Evolutionary conservation across 2,888 invertebrate genomes (phyloP), one percentile per base, ranked within the genome.

Genomic region (Thymelicus sylvestris): DNA sequence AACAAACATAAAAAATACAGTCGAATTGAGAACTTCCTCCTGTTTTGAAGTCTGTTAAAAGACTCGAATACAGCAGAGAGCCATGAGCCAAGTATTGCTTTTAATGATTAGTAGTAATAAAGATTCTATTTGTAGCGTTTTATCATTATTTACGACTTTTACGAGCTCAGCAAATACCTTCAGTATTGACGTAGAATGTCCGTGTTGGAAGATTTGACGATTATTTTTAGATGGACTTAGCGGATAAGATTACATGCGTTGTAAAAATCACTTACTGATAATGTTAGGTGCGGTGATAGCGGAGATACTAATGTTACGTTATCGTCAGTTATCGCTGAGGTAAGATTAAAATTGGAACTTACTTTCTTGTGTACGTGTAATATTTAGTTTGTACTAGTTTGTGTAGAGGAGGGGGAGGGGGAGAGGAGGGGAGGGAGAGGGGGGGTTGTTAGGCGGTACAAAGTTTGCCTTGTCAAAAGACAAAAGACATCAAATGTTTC

Each of bases 161-260:
- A 47, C 47, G 13, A 52, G 19, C 50, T 19, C 19, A 15, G 19
- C 50, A 38, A 60, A 39, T 10, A n/a, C 59, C 13, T 39, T 60
- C 38, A 12, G n/a, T 61, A 61, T 41, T 55, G 55, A 55, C 55
- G 55, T 55, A 55, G 24, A 24, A 24, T 12, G 24, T 24, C 55
- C 55, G 55, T 24, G 19, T 63, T 48, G 48, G 61, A 19, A 59
- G 66, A 66, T 47, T 59, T 66, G 31, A 15, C 44, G 66, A 66
- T 66, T 66, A 66, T 66, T 66, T 66, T 66, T 66, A 59, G 66
- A 59, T 47, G 66, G 64, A 47, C 59, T 66, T 66, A 66, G 2
- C 44, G 66, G 66, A 66, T 66, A 66, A 66, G 66, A 66, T 59
- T 47, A 31, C 31, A 41, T n/a, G 44, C 57, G 66, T 52, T 24